Percentiles rank a stretch among this genome's conserved stretches.
Conservation (phyloP, 2,888 invertebrate species). For the Athalia circularis region DNA sequence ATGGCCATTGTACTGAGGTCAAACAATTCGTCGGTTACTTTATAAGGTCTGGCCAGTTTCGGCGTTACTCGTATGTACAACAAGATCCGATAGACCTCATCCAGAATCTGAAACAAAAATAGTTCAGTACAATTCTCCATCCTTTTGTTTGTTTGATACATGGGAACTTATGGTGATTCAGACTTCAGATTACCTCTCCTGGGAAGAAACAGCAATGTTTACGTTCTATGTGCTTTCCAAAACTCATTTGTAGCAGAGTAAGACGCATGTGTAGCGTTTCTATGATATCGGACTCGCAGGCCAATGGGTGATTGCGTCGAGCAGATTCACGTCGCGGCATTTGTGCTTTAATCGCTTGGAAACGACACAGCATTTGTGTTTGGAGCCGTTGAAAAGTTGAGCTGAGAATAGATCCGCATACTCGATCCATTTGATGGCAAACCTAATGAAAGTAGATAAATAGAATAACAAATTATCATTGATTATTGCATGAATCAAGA, state of each 20-base stretch:
- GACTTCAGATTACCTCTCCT: constrained; percentile 82
- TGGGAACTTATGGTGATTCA: neutral
- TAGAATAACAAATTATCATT: constrained; percentile 37
- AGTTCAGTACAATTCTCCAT: constrained; percentile 11
- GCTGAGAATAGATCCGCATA: constrained; percentile 88
- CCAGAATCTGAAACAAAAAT: constrained; percentile 82
- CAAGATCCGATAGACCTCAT: constrained; percentile 92
- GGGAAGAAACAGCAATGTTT: constrained; percentile 96
- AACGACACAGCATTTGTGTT: constrained; percentile 88
- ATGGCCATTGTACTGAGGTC: constrained; percentile 98
- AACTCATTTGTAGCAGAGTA: constrained; percentile 93
- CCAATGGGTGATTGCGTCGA: constrained; percentile 90
- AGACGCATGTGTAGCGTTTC: constrained; percentile 95
- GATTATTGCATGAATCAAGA: neutral
- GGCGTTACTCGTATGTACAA: constrained; percentile 88
- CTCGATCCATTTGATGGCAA: constrained; percentile 86
- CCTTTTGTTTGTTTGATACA: constrained; percentile 3
- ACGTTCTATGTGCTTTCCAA: constrained; percentile 95
- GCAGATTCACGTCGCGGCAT: constrained; percentile 95
- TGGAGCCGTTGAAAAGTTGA: constrained; percentile 90
- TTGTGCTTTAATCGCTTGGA: constrained; percentile 91
- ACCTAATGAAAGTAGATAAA: constrained; percentile 78
- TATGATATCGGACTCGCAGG: constrained; percentile 94
- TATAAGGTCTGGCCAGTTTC: constrained; percentile 90
- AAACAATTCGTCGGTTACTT: constrained; percentile 95